Evolutionary conservation across 2,797 vertebrate genomes (phyloP).

Genomic region (Pseudochirops cupreus): DNA sequence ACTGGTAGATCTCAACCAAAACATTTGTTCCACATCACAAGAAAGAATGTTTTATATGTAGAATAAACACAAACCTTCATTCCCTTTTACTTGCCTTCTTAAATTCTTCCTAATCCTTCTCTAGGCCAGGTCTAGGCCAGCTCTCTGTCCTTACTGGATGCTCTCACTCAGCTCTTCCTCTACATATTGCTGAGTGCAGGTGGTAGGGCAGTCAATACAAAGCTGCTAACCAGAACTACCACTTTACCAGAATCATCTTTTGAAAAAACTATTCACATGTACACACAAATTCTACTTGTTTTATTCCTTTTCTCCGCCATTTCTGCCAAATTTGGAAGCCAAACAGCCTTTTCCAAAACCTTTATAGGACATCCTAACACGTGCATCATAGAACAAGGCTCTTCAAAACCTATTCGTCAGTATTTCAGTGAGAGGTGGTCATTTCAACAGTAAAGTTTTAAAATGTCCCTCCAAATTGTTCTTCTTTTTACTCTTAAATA

Average conservation of each 20-base stretch:
- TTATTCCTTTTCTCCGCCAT: not conserved
- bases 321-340: not conserved
- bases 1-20: not conserved
- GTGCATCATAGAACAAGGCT: not conserved
- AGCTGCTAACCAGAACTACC: not conserved
- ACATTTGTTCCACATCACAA: not conserved
- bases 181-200: not conserved
- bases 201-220: not conserved
- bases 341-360: not conserved
- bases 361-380: not conserved
- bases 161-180: not conserved
- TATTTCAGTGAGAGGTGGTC: not conserved
- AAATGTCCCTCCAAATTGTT: not conserved
- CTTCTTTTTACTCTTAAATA: conserved; percentile 31
- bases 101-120: not conserved
- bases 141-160: not conserved
- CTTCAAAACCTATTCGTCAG: not conserved
- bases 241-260: not conserved
- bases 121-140: no score
- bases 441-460: not conserved
- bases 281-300: not conserved
- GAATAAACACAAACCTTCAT: not conserved
- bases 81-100: not conserved
- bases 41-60: not conserved
- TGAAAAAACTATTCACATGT: not conserved